Base-by-base conservation (phyloP, 1,140 invertebrate genomes). In the Cyclina sinensis region DNA sequence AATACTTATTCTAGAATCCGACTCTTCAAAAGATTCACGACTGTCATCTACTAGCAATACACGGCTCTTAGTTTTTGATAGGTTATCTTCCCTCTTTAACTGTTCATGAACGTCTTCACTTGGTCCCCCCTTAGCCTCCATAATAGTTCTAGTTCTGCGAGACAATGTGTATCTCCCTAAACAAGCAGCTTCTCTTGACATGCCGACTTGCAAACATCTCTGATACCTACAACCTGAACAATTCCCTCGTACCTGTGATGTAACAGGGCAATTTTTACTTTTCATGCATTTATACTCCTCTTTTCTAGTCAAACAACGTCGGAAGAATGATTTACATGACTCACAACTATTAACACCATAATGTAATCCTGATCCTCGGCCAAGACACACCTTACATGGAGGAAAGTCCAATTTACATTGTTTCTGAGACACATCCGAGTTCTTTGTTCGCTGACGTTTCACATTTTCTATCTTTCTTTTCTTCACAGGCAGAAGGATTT, bases 311-410 rank as follows among this genome's bases (percentile, higher is more conserved):
- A 88, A 59, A 54, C 86, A 88, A 21, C 86, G 54, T 51, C 86
- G 43, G 48, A 88, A 88, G 30, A 88, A 88, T 18, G 78, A 81
- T 74, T 88, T 88, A 82, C 86, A 88, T 3, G 86, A 88, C 57
- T 88, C 86, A 81, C 86, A 88, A 74, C 86, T 88, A 43, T 88
- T 88, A 27, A 88, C 86, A 43, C 86, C 86, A 82, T 88, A 88
- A 74, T 88, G 86, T 18, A 88, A 37, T 5, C 86, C 86, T 11
- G 86, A 80, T 21, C 86, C 86, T 32, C 51, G 51, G 12, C 86
- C 86, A 9, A 88, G 43, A 48, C 86, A 88, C 14, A 88, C 86
- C 27, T 62, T 68, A 39, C 86, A 88, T 73, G 86, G 86, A 39
- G 86, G 86, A 73, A 88, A 88, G 51, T 79, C 76, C 1, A 88